Evolutionary conservation across 2,888 invertebrate genomes (phyloP).

Genomic region (Scelioninae gen. 2): DNA sequence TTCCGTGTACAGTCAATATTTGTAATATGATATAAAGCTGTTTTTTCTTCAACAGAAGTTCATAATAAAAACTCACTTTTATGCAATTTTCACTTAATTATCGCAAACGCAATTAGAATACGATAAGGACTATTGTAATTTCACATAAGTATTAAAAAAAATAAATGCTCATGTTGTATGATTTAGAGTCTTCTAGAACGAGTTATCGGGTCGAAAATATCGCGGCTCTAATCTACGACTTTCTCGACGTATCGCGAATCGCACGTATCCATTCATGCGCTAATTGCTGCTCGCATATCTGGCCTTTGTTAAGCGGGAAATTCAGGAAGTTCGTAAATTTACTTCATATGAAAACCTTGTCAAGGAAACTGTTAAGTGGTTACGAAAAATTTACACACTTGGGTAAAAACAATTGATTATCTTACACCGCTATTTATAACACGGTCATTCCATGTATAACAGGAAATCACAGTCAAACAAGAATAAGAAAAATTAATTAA

Average conservation of each 20-base stretch:
- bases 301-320: conserved; percentile 53
- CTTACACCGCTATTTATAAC: too few relatives aligned
- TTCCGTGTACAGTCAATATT: too few relatives aligned
- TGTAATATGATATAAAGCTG: too few relatives aligned
- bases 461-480: too few relatives aligned
- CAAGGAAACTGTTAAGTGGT: conserved; percentile 39
- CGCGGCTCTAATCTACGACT: conserved; percentile 62
- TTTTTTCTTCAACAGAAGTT: too few relatives aligned
- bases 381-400: conserved; percentile 34
- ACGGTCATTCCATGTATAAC: too few relatives aligned
- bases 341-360: conserved; percentile 51
- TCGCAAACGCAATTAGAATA: conserved; percentile 27
- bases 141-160: conserved; percentile 47
- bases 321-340: conserved; percentile 58
- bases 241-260: conserved; percentile 66
- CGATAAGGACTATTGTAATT: conserved; percentile 39
- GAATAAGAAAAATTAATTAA: too few relatives aligned
- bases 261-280: conserved; percentile 72
- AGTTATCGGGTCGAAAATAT: conserved; percentile 68
- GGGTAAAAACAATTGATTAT: conserved; percentile 19
- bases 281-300: conserved; percentile 70
- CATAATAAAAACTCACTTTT: conserved; percentile 13
- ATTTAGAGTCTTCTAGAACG: conserved; percentile 67
- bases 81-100: conserved; percentile 28
- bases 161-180: conserved; percentile 59